Evolutionary conservation across 2,113 vertebrate species (phyloP), one percentile per base, ranked within the genome.

Genomic region (Carassius auratus): DNA sequence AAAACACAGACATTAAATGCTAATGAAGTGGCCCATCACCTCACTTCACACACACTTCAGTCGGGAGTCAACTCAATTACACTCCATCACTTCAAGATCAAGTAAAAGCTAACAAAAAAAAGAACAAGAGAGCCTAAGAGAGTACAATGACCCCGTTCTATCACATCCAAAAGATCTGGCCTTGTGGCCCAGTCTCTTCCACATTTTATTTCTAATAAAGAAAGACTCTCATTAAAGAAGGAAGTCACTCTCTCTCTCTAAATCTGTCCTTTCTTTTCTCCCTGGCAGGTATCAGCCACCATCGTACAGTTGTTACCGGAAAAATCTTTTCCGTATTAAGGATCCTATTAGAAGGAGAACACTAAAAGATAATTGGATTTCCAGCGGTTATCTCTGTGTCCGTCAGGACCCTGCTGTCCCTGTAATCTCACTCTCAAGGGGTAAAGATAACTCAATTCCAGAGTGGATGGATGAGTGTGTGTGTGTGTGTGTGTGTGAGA

Each of bases 301-400:
- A 61, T 73, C 80, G 30, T 77, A 26, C 68, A 93, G 85, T 90
- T 92, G 90, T 93, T 88, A 95, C 94, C 91, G 93, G 90, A 92
- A 10, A 95, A 96, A 99, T 99, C 97, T 97, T 96, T 97, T 97
- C 95, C 95, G 95, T 97, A 98, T 98, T 98, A 98, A 96, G 97
- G 97, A 99, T 97, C 97, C 98, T 96, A 98, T 99, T 99, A 99
- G 97, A 98, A 97, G 96, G 96, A 97, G 97, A 98, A 99, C 97
- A 98, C 96, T 97, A 98, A 98, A 98, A 98, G 96, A 96, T 99
- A 99, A 99, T 99, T 99, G 98, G 97, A 99, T 99, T 99, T 98
- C 95, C 95, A 94, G 96, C 96, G 95, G 97, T 98, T 98, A 99
- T 99, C 98, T 98, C 96, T 97, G 97, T 98, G 96, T 97, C 96